Base-by-base conservation (phyloP, 1,140 invertebrate genomes). In the Eueides isabella region DNA sequence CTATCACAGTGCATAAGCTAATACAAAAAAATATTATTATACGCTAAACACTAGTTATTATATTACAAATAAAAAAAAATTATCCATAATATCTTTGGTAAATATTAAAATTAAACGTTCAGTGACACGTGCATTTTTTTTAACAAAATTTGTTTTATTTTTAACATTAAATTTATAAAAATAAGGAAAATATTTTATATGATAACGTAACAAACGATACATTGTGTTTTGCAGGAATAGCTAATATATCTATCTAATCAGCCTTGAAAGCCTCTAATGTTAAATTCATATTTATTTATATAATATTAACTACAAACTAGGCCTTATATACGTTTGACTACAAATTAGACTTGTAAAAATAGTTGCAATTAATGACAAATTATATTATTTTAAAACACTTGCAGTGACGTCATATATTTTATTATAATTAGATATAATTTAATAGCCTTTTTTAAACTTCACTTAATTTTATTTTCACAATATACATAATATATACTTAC, bases 181-280 rank as follows among this genome's bases (percentile, higher is more conserved):
- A 55, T 26, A 55, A 55, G 19, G 7, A 23, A 26, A 55, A 55
- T 55, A 55, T 55, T 55, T 26, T 23, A 55, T 23, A 26, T 55
- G 19, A 12, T 55, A 31, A 61, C 38, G n/a, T 35, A 61, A 55
- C 31, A 35, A 30, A 68, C n/a, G 19, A 26, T 19, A 61, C 41
- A 31, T 26, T 55, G 48, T 26, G 7, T 12, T 55, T 55, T 23
- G 48, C 23, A 55, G 48, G 23, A 11, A 26, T 55, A 55, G n/a
- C n/a, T n/a, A 23, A 26, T 26, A 11, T 55, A 55, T 55, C 12
- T 65, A 65, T 63, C 77, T 82, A 80, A 44, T 82, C 80, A 82
- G 80, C 80, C 80, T 82, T 82, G 16, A 74, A 74, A 80, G 80
- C 78, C 72, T 78, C 72, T 72, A 63, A 69, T 55, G 23, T 55